Base-by-base conservation (phyloP, 2,797 vertebrate species). In the Crypturellus tataupa region DNA sequence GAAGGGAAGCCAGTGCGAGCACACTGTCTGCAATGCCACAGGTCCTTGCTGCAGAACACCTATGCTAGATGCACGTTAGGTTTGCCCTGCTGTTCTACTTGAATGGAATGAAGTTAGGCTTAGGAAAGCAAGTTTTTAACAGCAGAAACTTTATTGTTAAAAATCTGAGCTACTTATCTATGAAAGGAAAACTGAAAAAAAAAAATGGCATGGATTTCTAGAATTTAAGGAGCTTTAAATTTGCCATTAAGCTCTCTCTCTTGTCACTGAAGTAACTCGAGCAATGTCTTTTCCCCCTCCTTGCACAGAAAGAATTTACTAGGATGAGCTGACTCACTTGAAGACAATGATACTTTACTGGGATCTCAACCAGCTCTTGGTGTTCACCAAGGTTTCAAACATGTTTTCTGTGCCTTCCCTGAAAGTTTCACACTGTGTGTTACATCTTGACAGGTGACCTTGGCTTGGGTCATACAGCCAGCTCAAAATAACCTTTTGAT, bases 31-130 rank as follows among this genome's bases (percentile, higher is more conserved):
- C 42, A 16, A 58, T 70, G n/a, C 8, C 37, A 25, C 44, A 29
- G 31, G 16, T 21, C 25, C 27, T 71, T 91, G 33, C 58, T 24
- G 67, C 2, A 35, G n/a, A 71, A 4, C 20, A 53, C 11, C 21
- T 42, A 3, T 2, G 1, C 39, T 58, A 70, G 31, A 5, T 9
- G 11, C 39, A 4, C 1, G 1, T 46, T 58, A 70, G 31, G 5
- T 14, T 37, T 62, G 2, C 5, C 24, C 33, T 55, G 0, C 24
- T 44, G 23, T 37, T 55, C 25, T 53, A 40, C 13, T 23, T 51
- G 19, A 3, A 23, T 62, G 33, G 33, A 87, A 63, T 63, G 10
- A 67, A 82, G 55, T 78, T 60, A 58, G 23, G 7, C 18, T 60
- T 73, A 39, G 31, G 25, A 83, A 49, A 75, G 6, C 11, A 84